Evolutionary conservation across 2,797 vertebrate genomes (phyloP).

Genomic region (Manis javanica): DNA sequence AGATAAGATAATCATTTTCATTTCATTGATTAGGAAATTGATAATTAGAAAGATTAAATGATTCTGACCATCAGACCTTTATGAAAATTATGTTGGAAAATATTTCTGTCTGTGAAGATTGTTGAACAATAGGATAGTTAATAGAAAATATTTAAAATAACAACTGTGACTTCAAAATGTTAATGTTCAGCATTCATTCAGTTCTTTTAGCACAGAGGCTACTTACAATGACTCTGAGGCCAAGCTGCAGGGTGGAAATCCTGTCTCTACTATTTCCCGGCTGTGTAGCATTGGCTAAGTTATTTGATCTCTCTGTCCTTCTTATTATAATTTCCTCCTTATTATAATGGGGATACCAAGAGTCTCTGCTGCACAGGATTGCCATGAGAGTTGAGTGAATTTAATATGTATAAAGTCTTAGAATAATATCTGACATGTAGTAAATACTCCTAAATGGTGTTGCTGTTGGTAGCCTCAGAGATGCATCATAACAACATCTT

Average conservation of each 20-base stretch:
- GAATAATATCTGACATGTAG: background rate
- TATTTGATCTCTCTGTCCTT: background rate
- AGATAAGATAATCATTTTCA: conserved; percentile 11
- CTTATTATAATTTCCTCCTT: background rate
- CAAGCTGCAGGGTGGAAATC: background rate
- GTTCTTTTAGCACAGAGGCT: background rate
- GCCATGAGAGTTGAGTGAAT: background rate
- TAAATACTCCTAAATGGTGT: background rate
- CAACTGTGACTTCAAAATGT: conserved; percentile 44
- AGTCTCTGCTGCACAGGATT: background rate
- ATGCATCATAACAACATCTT: background rate
- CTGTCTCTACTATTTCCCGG: background rate
- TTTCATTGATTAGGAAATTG: conserved; percentile 24
- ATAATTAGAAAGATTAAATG: conserved; percentile 48
- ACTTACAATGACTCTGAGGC: background rate
- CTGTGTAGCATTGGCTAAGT: background rate
- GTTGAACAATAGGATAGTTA: conserved; percentile 16
- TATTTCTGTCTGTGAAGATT: conserved; percentile 25
- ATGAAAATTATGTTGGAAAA: background rate
- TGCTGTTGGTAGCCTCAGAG: background rate
- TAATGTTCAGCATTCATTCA: background rate
- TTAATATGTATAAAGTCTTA: background rate
- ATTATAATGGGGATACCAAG: background rate
- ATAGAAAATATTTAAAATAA: conserved; percentile 60
- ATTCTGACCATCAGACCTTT: conserved; percentile 22